These are phyloP conservation scores for Corythoichthys haematopterus DNA, from an alignment of 2,113 vertebrate genomes.

Conservation along the genomic window DNA sequence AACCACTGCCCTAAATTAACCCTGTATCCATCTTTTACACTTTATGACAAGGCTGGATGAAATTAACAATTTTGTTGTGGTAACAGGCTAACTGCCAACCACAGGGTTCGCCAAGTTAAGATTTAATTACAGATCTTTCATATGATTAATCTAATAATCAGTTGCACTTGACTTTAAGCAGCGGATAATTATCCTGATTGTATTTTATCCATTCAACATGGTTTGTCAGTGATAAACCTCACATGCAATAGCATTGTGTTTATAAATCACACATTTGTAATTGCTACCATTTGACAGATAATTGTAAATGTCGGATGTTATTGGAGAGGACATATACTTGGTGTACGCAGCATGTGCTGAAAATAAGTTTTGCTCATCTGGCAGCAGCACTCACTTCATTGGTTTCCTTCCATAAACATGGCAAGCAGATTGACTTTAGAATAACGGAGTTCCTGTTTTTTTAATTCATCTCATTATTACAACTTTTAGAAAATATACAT, in stretches of 20 bases:
- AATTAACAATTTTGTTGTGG: too few relatives aligned
- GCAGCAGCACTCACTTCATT: conserved; percentile 41
- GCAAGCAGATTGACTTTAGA: conserved; percentile 26
- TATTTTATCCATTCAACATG: background rate
- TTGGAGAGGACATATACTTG: conserved; percentile 19
- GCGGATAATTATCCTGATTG: background rate
- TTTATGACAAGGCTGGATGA: too few relatives aligned
- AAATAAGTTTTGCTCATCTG: conserved; percentile 26
- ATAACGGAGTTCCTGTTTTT: conserved; percentile 49
- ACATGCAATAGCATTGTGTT: conserved; percentile 17
- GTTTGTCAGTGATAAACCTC: conserved; percentile 3
- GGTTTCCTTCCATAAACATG: conserved; percentile 36
- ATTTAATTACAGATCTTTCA: too few relatives aligned
- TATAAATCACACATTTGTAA: conserved; percentile 37
- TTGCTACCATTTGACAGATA: conserved; percentile 37
- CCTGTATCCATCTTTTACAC: too few relatives aligned
- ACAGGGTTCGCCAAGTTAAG: too few relatives aligned
- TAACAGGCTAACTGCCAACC: too few relatives aligned
- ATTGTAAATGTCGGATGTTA: conserved; percentile 32
- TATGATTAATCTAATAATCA: too few relatives aligned
- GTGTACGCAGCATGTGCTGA: conserved; percentile 26
- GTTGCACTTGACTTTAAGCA: background rate
- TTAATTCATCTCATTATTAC: conserved; percentile 31
- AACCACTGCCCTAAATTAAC: background rate
- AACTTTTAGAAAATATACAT: conserved; percentile 23